Evolutionary conservation across 1,140 invertebrate genomes (phyloP).

Genomic region (Frieseomelitta varia): DNA sequence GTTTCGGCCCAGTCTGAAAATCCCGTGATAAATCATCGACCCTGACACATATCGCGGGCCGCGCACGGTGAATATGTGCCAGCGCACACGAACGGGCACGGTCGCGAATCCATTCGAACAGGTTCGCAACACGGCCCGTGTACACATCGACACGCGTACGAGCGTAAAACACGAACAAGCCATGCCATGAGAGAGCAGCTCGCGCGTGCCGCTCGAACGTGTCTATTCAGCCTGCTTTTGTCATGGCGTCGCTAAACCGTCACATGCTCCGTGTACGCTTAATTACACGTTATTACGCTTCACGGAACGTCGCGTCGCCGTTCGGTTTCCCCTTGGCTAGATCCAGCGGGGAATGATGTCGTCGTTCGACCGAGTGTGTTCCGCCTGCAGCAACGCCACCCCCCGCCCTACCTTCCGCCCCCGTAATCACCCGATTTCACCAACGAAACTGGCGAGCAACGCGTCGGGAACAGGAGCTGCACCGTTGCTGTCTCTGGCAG

Average conservation of each 20-base stretch:
- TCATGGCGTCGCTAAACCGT: conserved; percentile 23
- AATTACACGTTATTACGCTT: conserved; percentile 50
- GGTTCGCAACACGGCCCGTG: neutral
- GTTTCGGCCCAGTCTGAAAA: neutral
- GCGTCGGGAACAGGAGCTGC: neutral
- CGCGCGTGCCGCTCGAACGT: conserved; percentile 26
- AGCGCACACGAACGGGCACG: conserved; percentile 41
- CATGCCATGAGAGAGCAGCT: no score
- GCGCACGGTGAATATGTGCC: conserved; percentile 34
- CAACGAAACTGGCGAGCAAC: neutral
- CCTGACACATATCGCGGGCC: conserved; percentile 45
- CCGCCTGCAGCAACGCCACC: neutral
- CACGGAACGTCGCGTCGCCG: neutral
- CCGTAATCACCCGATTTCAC: conserved; percentile 23
- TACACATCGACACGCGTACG: neutral
- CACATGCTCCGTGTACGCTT: conserved; percentile 40
- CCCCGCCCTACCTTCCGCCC: neutral
- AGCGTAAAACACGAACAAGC: neutral
- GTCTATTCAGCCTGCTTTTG: conserved; percentile 40
- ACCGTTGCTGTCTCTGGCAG: neutral
- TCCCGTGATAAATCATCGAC: conserved; percentile 52
- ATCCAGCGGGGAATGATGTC: neutral
- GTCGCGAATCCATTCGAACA: conserved; percentile 42
- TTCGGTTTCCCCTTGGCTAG: conserved; percentile 23
- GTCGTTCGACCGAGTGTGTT: neutral